These are phyloP conservation scores for Dryobates pubescens DNA, from an alignment of 2,797 vertebrate species.

Conservation along the genomic window DNA sequence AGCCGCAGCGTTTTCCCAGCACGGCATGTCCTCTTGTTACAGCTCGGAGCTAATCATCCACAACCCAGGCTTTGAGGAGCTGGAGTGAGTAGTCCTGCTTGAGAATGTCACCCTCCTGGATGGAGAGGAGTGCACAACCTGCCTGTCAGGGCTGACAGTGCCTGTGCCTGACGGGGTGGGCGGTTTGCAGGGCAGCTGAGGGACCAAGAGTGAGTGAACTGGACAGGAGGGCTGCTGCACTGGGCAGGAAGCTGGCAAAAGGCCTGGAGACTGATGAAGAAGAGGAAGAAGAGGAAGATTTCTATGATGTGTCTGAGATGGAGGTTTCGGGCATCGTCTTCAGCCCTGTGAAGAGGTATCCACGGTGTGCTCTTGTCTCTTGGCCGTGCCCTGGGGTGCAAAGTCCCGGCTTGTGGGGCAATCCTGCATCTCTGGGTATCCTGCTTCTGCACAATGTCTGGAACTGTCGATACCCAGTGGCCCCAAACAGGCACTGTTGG, in stretches of 20 bases:
- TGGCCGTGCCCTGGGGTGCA: neutral
- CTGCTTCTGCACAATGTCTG: neutral
- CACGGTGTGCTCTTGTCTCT: neutral
- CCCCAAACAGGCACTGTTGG: neutral
- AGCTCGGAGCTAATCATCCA: conserved; percentile 84
- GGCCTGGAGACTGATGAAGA: conserved; percentile 79
- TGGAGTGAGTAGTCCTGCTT: conserved; percentile 74
- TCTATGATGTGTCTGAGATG: conserved; percentile 84
- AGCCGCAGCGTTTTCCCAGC: neutral
- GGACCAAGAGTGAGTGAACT: conserved; percentile 56
- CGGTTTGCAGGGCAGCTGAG: conserved; percentile 18
- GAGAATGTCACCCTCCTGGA: neutral
- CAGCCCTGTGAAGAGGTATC: conserved; percentile 89
- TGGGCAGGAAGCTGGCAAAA: conserved; percentile 84
- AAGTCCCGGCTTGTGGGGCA: neutral
- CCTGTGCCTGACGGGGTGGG: accelerated
- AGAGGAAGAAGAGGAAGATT: conserved; percentile 75
- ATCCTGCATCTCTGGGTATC: neutral
- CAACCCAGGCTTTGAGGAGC: conserved; percentile 84
- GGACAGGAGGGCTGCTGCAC: conserved; percentile 78
- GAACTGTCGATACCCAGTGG: neutral
- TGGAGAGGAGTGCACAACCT: neutral
- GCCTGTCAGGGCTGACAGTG: neutral
- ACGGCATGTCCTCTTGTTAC: conserved; percentile 9
- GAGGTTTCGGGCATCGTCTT: conserved; percentile 82